Evolutionary conservation across 2,113 vertebrate species (phyloP).

Genomic region (Globicephala melas): DNA sequence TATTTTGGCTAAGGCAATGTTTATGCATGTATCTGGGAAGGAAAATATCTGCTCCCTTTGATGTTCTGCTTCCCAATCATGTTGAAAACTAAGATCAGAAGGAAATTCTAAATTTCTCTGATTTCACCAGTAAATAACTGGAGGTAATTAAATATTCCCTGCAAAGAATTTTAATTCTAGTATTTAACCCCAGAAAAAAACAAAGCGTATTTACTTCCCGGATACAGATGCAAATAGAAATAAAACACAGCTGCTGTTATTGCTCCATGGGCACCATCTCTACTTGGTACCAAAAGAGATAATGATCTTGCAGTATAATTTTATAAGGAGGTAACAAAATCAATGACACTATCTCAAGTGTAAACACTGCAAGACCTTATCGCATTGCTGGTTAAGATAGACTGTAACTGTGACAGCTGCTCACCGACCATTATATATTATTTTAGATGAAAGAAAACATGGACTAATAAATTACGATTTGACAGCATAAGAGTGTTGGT

Average conservation of each 20-base stretch:
- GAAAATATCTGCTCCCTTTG: constrained; percentile 30
- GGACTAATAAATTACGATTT: not conserved
- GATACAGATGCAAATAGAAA: constrained; percentile 37
- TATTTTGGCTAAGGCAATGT: not conserved
- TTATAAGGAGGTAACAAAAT: constrained; percentile 45
- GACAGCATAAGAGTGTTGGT: not conserved
- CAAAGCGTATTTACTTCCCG: not conserved
- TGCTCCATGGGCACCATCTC: constrained; percentile 1
- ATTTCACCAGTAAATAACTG: not conserved
- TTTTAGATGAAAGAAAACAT: constrained; percentile 45
- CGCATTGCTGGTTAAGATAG: not conserved
- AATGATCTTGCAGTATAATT: constrained; percentile 42
- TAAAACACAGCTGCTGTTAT: constrained; percentile 39
- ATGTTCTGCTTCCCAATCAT: not conserved
- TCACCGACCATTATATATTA: not conserved
- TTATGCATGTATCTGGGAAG: not conserved
- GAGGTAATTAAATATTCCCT: constrained; percentile 15
- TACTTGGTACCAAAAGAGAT: constrained; percentile 61
- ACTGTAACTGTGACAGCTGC: constrained; percentile 31
- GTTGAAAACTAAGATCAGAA: constrained; percentile 31
- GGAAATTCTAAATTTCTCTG: constrained; percentile 1
- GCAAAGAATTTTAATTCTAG: constrained; percentile 39
- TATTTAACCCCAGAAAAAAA: not conserved
- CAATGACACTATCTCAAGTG: constrained; percentile 36
- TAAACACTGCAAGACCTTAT: constrained; percentile 32